Evolutionary conservation across 23 tunicate species (phyloP), one percentile per base, ranked within the genome.

Genomic region (Botrylloides violaceus): DNA sequence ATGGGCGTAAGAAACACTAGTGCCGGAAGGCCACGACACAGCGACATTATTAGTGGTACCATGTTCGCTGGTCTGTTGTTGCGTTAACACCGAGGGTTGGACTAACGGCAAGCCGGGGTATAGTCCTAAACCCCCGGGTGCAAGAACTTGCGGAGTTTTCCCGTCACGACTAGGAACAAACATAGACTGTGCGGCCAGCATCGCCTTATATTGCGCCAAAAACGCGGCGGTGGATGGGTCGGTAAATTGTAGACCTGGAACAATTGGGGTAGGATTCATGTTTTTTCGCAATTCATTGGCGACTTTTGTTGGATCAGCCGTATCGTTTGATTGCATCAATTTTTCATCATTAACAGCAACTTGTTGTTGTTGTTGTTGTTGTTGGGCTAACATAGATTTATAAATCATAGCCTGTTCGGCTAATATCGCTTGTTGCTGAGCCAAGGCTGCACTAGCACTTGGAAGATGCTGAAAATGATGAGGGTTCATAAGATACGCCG

Each of bases 341-440:
- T n/a, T n/a, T n/a, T n/a, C n/a, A 28, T 64, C 70, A 1, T 55
- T 19, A 0, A 65, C 43, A 12, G 36, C 74, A 0, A 21, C 74
- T 9, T 0, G 12, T 56, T 35, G 36, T 12, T 19, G 12, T 9
- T 24, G 74, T 31, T 33, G 47, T 33, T 65, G 71, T 32, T 65
- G 71, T 34, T 63, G 70, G 74, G 74, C 74, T 43, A 68, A 30
- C 58, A 68, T 68, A 56, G 74, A 35, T 37, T 68, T 68, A 68
- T 68, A 68, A 28, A 68, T 39, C n/a, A 68, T 19, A 32, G 74
- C 74, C 74, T 39, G 58, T 56, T 68, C 74, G 30, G 74, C 74
- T 15, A 68, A 5, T 19, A 68, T 23, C 7, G 74, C 74, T 43
- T 68, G 74, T 43, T 68, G 74, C 30, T 63, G 70, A 4, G 70